Percentiles rank a stretch among this genome's conserved stretches.
phyloP scores from a whole-genome alignment of 1,140 invertebrate species.

The Phortica variegata region DNA sequence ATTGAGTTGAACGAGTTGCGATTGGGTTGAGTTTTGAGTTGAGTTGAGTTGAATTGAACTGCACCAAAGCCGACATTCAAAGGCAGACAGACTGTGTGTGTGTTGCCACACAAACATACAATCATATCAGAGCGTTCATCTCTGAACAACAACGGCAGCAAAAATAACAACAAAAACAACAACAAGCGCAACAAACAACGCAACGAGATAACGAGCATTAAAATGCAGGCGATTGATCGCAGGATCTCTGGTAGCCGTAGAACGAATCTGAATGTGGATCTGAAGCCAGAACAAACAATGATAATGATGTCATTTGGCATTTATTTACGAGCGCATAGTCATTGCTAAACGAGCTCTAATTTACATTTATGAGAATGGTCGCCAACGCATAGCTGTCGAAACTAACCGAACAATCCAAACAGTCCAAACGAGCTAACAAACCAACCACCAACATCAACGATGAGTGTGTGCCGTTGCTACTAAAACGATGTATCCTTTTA shows the following conservation, averaged over 20 bases:
- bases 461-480: too few relatives aligned
- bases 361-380: slow-evolving; percentile 56
- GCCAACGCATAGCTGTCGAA: too few relatives aligned
- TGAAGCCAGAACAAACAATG: slow-evolving; percentile 29
- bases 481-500: too few relatives aligned
- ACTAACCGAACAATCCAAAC: too few relatives aligned
- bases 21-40: too few relatives aligned
- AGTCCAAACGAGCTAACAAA: too few relatives aligned
- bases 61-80: too few relatives aligned
- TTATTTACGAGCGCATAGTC: slow-evolving; percentile 55
- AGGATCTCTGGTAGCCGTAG: slow-evolving; percentile 17
- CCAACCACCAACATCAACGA: too few relatives aligned
- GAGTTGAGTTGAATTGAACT: too few relatives aligned
- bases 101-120: too few relatives aligned
- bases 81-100: neutral
- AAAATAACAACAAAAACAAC: slow-evolving; percentile 33
- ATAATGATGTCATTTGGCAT: slow-evolving; percentile 57
- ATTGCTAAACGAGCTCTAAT: slow-evolving; percentile 56
- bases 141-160: slow-evolving; percentile 47
- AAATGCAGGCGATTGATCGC: slow-evolving; percentile 9
- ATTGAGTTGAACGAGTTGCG: too few relatives aligned
- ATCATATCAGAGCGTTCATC: slow-evolving; percentile 23
- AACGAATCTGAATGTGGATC: too few relatives aligned
- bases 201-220: slow-evolving; percentile 38
- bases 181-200: slow-evolving; percentile 5